Conservation (phyloP, 1,140 invertebrate genomes). For the Pseudachorutes palmiensis region DNA sequence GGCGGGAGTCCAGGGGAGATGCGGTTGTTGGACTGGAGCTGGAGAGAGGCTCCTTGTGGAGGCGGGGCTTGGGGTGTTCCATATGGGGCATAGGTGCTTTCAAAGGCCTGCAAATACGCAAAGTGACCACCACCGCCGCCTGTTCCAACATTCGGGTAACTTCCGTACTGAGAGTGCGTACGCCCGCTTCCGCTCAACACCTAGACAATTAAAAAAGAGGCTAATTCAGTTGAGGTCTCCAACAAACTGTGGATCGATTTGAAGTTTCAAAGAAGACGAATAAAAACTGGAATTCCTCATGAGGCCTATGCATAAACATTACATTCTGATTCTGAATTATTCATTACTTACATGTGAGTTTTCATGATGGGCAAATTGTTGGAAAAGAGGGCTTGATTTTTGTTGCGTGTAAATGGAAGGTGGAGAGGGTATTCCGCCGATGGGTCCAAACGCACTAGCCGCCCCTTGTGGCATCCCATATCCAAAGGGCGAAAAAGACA, state of each 20-base stretch:
- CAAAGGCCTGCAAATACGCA: background rate
- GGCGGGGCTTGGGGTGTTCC: background rate
- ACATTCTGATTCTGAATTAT: too few relatives aligned
- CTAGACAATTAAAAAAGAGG: background rate
- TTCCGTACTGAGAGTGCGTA: background rate
- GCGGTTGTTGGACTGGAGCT: constrained; percentile 8
- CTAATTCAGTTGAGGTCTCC: background rate
- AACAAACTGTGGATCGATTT: background rate
- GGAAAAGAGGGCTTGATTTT: background rate
- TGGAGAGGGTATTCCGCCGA: background rate
- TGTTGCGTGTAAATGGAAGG: background rate
- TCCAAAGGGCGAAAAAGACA: constrained; percentile 10
- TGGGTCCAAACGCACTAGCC: constrained; percentile 1
- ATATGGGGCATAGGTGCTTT: background rate
- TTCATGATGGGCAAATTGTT: background rate
- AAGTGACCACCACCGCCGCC: background rate
- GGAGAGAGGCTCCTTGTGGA: background rate
- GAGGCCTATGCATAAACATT: too few relatives aligned
- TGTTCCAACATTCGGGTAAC: background rate
- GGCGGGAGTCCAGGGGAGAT: constrained; percentile 5
- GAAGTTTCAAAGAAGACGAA: background rate
- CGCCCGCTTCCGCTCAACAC: background rate
- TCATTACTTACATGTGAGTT: constrained; percentile 6
- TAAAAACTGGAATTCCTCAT: too few relatives aligned
- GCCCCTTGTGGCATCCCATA: constrained; percentile 11